A percentile compares a stretch with the other conserved stretches of the same genome.
Evolutionary conservation across 1,140 invertebrate genomes (phyloP).

Genomic region (Pseudoatta argentina): DNA sequence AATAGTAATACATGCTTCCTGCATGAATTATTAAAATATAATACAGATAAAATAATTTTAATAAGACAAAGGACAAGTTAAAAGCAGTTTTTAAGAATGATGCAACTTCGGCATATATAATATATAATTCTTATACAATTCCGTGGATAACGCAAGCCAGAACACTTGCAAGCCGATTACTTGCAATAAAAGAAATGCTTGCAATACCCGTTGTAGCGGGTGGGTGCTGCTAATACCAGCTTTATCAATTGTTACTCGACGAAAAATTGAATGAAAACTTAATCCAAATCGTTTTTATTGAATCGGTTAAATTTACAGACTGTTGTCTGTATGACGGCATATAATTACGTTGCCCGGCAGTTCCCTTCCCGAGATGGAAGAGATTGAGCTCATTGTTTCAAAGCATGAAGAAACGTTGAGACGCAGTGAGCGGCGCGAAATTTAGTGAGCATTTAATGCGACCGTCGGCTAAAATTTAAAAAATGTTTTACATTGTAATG

Average conservation of each 20-base stretch:
- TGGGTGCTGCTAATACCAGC: slow-evolving; percentile 14
- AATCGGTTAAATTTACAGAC: slow-evolving; percentile 23
- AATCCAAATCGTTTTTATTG: slow-evolving; percentile 58
- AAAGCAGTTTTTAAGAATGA: not conserved
- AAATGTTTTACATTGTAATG: slow-evolving; percentile 64
- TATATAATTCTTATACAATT: slow-evolving; percentile 14
- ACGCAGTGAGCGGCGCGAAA: slow-evolving; percentile 28
- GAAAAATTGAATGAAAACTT: slow-evolving; percentile 32
- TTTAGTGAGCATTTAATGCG: slow-evolving; percentile 53
- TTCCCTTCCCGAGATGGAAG: not conserved
- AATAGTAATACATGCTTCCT: not conserved
- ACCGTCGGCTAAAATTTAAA: slow-evolving; percentile 40
- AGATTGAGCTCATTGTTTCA: slow-evolving; percentile 4
- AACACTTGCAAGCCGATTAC: slow-evolving; percentile 28
- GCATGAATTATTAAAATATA: slow-evolving; percentile 11
- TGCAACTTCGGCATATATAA: not conserved
- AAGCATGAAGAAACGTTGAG: slow-evolving; percentile 1
- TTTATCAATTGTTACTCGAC: slow-evolving; percentile 54
- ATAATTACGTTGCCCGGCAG: slow-evolving; percentile 27
- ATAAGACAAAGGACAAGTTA: not conserved
- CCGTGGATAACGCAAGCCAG: not conserved
- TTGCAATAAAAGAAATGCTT: slow-evolving; percentile 35
- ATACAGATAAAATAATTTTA: not conserved
- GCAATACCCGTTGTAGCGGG: slow-evolving; percentile 2
- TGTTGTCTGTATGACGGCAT: slow-evolving; percentile 29